Conservation (phyloP, 2,888 invertebrate species). For the Philaethria dido region DNA sequence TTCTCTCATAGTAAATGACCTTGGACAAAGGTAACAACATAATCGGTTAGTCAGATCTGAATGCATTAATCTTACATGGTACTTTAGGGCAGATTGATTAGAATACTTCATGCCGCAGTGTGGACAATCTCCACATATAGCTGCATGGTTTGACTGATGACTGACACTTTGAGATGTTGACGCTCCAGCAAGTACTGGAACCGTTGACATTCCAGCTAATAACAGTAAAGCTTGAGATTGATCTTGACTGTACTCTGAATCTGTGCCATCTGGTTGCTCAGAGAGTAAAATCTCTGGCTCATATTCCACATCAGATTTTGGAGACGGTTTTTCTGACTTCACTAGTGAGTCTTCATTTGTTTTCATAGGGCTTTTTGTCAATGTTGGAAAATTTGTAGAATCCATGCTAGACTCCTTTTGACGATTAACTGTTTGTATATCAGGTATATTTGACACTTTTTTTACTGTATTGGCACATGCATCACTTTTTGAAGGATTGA, state of each 20-base stretch:
- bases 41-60: slow-evolving; percentile 87
- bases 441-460: slow-evolving; percentile 64
- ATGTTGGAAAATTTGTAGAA: slow-evolving; percentile 56
- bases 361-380: slow-evolving; percentile 70
- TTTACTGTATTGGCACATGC: slow-evolving; percentile 61
- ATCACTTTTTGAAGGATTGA: slow-evolving; percentile 78
- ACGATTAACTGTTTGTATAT: slow-evolving; percentile 58
- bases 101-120: slow-evolving; percentile 88
- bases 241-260: slow-evolving; percentile 69
- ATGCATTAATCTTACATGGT: slow-evolving; percentile 87
- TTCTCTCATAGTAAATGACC: slow-evolving; percentile 87
- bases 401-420: slow-evolving; percentile 67
- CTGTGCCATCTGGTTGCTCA: slow-evolving; percentile 72
- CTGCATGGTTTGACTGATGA: slow-evolving; percentile 78
- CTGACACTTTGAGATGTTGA: slow-evolving; percentile 71
- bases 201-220: slow-evolving; percentile 72
- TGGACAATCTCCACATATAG: slow-evolving; percentile 86
- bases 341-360: slow-evolving; percentile 63
- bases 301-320: slow-evolving; percentile 75
- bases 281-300: slow-evolving; percentile 78
- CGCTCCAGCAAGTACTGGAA: slow-evolving; percentile 63
- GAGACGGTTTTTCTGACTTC: slow-evolving; percentile 76
- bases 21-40: slow-evolving; percentile 87
- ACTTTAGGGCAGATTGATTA: slow-evolving; percentile 88
- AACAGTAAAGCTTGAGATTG: slow-evolving; percentile 71